Base-by-base conservation (phyloP, 1,140 invertebrate genomes). In the Sycobia sp. region DNA sequence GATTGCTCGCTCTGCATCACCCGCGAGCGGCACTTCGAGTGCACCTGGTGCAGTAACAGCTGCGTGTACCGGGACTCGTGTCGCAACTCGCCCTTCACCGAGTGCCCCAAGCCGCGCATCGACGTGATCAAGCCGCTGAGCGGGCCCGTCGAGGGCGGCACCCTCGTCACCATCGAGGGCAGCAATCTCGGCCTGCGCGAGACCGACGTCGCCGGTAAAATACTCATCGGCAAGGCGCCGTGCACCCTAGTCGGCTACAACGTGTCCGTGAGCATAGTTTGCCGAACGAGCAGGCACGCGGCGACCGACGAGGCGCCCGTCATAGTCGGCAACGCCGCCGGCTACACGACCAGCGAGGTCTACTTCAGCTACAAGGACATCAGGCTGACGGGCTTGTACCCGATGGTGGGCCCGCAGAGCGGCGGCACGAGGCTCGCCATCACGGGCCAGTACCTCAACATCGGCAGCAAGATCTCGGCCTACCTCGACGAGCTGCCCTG, bases 141-240 rank as follows among this genome's bases (percentile, higher is more conserved):
- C 76, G 97, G 97, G 13, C 97, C 96, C 10, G 88, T 96, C 49
- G 93, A 97, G 84, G 97, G 97, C 25, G 97, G 97, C 1, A 99
- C 97, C 20, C 77, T 95, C 32, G 88, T 99, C 0, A 97, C 95
- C 8, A 98, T 99, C 60, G 91, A 93, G 83, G 97, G 97, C 8
- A 92, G 93, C 73, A 98, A 99, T 84, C 85, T 99, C 23, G 97
- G 97, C 0, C 85, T 96, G 49, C 90, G 89, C 66, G 88, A 92
- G 70, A 90, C 91, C 72, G 96, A 99, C 79, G 94, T 99, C 0
- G 84, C 86, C 38, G 94, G 92, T 14, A 94, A 95, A 84, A 93
- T 98, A 57, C 88, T 88, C 8, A 96, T 98, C 71, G 96, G 94
- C 1, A 89, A 92, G 67, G 90, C 95, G 4, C 89, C 91, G 1